Base-by-base conservation (phyloP, 2,797 vertebrate genomes). In the Sebastes itinus region DNA sequence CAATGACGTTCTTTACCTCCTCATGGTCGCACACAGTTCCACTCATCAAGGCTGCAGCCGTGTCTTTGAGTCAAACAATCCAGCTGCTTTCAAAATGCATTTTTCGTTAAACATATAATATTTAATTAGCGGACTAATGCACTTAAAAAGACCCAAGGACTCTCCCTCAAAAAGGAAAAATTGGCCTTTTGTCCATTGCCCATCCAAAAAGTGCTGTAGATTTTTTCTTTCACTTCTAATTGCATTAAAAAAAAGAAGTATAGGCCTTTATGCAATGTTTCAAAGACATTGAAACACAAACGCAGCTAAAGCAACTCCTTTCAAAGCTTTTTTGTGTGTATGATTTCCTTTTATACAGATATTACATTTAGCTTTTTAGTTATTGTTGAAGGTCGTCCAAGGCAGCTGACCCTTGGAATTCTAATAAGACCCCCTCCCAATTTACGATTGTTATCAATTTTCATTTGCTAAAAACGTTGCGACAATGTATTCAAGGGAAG, bases 41-140 rank as follows among this genome's bases (percentile, higher is more conserved):
- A 67, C 77, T 91, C 87, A 93, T 90, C 94, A 95, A 95, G 93
- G 93, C 86, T 94, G 82, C 82, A 68, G 87, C 65, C 73, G 22
- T 68, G 86, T 89, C 90, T 94, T 93, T 91, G 71, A 92, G 68
- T 89, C 92, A 90, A 91, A 95, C 93, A 94, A 94, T 93, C 78
- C 76, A 33, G 77, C 86, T 80, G 87, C 91, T 94, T 92, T 93
- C 84, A 93, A 93, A 90, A 84, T 80, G 75, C 88, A 91, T 93
- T 94, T 92, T 91, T 90, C 72, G 62, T 91, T 85, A 86, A 91
- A 94, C 85, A 87, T 94, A 93, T 92, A 80, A 94, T 92, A 93
- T 95, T 95, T 93, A 95, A 95, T 95, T 94, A 93, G 93, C 77
- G 5, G 91, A 87, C 92, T 93, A 92, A 93, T 91, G 84, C 86